A percentile compares a stretch with the other conserved stretches of the same genome.
These are phyloP conservation scores for Sitta europaea DNA, from an alignment of 2,113 vertebrate species.

Conservation along the genomic window DNA sequence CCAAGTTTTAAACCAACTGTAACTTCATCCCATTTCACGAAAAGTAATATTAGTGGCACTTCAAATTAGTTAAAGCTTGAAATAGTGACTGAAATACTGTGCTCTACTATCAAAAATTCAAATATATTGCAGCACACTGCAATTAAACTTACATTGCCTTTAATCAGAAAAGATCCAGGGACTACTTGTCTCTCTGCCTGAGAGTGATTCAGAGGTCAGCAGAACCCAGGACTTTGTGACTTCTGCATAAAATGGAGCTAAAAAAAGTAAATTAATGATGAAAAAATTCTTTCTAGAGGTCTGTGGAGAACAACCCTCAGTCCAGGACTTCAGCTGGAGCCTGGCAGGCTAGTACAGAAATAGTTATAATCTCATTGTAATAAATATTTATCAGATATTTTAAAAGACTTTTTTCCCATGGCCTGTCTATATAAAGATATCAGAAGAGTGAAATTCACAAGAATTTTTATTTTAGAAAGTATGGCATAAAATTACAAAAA, in stretches of 20 bases:
- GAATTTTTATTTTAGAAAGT: background rate
- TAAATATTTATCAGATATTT: background rate
- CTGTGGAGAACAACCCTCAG: background rate
- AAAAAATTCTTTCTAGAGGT: background rate
- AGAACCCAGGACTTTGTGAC: background rate
- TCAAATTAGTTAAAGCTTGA: background rate
- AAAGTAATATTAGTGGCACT: background rate
- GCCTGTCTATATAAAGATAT: background rate
- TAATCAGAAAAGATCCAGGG: background rate
- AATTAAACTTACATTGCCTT: background rate
- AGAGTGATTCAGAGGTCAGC: background rate
- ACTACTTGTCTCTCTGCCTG: background rate
- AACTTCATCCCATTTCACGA: background rate
- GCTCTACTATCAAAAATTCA: background rate
- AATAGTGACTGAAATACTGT: background rate
- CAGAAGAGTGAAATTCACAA: background rate
- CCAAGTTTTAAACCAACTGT: background rate
- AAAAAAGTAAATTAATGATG: background rate
- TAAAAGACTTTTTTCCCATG: background rate
- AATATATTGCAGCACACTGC: background rate
- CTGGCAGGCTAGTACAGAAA: background rate
- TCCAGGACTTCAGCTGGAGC: background rate
- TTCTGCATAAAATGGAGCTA: background rate
- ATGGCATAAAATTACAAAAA: background rate
- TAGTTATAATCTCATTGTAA: background rate